A percentile compares a stretch with the other conserved stretches of the same genome.
Conservation (phyloP, 2,888 invertebrate genomes). For the Thymelicus acteon region DNA sequence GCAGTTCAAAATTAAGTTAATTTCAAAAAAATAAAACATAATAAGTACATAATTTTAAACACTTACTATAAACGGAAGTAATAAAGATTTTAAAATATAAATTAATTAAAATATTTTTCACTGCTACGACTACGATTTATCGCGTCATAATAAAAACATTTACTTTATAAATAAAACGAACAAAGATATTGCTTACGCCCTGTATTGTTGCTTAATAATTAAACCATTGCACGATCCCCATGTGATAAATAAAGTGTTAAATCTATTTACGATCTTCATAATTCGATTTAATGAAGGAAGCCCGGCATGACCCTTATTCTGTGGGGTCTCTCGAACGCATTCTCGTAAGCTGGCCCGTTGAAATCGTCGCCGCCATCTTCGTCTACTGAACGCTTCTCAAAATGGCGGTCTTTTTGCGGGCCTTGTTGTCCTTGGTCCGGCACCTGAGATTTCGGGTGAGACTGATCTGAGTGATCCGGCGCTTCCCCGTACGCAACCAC, state of each 20-base stretch:
- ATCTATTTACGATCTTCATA: neutral
- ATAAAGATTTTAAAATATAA: too few species aligned
- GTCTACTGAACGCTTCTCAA: constrained; percentile 60
- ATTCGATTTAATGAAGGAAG: constrained; percentile 57
- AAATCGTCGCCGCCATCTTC: constrained; percentile 55
- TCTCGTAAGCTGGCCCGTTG: constrained; percentile 51
- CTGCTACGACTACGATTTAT: too few species aligned
- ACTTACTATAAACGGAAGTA: too few species aligned
- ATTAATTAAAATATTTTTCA: too few species aligned
- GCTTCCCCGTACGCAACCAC: constrained; percentile 47
- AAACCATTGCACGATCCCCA: constrained; percentile 38
- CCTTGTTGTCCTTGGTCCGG: constrained; percentile 1
- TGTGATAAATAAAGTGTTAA: neutral
- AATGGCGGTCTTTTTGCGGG: constrained; percentile 46
- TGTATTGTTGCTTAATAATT: constrained; percentile 34
- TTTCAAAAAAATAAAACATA: too few species aligned
- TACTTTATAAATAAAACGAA: constrained; percentile 31
- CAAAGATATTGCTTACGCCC: constrained; percentile 47
- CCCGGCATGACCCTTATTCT: constrained; percentile 68
- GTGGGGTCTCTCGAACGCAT: constrained; percentile 59
- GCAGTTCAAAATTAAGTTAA: too few species aligned
- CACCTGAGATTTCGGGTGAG: constrained; percentile 6
- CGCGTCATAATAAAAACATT: too few species aligned
- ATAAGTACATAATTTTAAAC: too few species aligned
- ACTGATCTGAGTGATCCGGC: neutral